phyloP scores from a whole-genome alignment of 2,113 vertebrate species.

The Gobiocypris rarus region DNA sequence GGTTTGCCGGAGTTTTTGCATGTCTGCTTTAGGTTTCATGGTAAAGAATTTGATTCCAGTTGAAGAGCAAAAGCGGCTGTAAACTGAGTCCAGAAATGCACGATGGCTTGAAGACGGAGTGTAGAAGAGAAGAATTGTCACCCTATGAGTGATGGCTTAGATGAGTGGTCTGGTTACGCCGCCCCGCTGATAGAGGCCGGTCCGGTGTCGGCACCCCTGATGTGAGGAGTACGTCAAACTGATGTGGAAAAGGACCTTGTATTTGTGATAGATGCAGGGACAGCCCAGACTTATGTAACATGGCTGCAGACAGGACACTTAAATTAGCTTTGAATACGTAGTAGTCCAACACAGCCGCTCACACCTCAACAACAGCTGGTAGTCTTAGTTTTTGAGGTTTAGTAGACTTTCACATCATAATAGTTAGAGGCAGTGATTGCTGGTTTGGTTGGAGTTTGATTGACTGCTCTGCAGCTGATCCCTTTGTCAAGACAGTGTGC shows the following conservation, averaged over 20 bases:
- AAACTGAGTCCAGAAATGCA: constrained; percentile 27
- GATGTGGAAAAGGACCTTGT: not conserved
- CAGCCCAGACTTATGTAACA: constrained; percentile 13
- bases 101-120: not conserved
- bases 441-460: not conserved
- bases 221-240: not conserved
- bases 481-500: not conserved
- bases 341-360: not conserved
- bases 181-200: constrained; percentile 17
- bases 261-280: constrained; percentile 26
- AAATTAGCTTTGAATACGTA: constrained; percentile 31
- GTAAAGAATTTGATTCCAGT: not conserved
- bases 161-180: constrained; percentile 41
- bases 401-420: constrained; percentile 13
- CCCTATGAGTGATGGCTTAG: constrained; percentile 25
- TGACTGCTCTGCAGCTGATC: too few relatives aligned
- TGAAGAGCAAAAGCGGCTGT: constrained; percentile 22
- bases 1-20: not conserved
- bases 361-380: too few relatives aligned
- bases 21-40: constrained; percentile 35
- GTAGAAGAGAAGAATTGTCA: constrained; percentile 40
- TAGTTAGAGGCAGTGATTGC: not conserved
- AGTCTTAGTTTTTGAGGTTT: not conserved
- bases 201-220: constrained; percentile 39
- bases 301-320: constrained; percentile 25